Conservation (phyloP, 2,113 vertebrate genomes). For the Erythrocebus patas region DNA sequence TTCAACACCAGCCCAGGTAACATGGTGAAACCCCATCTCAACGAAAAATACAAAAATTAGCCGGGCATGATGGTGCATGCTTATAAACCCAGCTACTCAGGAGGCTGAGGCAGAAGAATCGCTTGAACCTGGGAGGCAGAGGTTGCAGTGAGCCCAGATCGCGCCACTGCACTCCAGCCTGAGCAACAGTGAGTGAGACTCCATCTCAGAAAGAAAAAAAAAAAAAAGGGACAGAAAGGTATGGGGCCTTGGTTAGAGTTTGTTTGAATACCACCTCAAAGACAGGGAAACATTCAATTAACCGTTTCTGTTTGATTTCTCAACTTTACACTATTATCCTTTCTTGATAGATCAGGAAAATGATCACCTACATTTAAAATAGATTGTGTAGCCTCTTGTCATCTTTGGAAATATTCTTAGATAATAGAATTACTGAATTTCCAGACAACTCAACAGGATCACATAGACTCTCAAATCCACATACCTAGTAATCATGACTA, state of each 20-base stretch:
- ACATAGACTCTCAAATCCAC: background rate
- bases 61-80: fast-evolving
- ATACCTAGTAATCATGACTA: background rate
- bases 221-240: background rate
- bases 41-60: too few relatives aligned
- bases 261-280: background rate
- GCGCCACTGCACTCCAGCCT: too few relatives aligned
- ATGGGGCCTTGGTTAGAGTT: background rate
- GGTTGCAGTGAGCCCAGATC: too few relatives aligned
- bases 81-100: too few relatives aligned
- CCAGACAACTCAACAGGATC: background rate
- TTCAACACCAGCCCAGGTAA: too few relatives aligned
- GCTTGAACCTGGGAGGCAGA: too few relatives aligned
- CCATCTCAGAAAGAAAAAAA: background rate
- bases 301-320: background rate
- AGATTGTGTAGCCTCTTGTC: background rate
- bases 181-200: too few relatives aligned
- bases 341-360: background rate
- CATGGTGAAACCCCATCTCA: too few relatives aligned
- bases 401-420: slow-evolving; percentile 16
- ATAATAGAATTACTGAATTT: slow-evolving; percentile 23
- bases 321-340: background rate
- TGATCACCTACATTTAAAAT: background rate
- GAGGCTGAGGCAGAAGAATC: too few relatives aligned
- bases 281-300: background rate